A percentile compares a stretch with the other conserved stretches of the same genome.
Conservation (phyloP, 2,113 vertebrate genomes). For the Hiodon tergisus region DNA sequence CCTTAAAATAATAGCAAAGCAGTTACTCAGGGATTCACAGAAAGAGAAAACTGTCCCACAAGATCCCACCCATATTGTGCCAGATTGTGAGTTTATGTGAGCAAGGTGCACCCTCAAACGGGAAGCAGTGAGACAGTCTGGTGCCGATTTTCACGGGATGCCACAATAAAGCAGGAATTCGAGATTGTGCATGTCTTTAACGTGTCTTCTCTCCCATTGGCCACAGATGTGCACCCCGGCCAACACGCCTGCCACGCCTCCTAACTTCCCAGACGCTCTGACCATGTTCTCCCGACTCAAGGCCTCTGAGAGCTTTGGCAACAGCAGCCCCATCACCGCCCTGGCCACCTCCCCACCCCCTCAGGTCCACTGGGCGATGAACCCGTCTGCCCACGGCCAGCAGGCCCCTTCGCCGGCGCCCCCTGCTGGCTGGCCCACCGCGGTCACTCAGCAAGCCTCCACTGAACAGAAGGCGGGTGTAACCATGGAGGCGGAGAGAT, state of each 20-base stretch:
- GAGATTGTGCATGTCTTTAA: background rate
- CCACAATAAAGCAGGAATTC: background rate
- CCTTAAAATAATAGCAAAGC: no score
- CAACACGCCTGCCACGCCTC: constrained; percentile 80
- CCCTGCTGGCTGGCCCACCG: constrained; percentile 61
- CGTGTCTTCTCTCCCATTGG: constrained; percentile 2
- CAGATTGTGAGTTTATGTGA: no score
- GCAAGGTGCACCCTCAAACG: no score
- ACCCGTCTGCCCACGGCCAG: constrained; percentile 50
- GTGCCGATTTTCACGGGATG: no score
- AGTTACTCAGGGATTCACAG: no score
- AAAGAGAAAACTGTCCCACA: no score
- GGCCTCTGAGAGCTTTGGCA: constrained; percentile 66
- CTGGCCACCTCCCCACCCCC: constrained; percentile 64
- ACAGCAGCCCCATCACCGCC: constrained; percentile 61
- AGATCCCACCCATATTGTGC: no score
- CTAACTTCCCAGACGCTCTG: constrained; percentile 78
- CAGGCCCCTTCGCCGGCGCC: constrained; percentile 48
- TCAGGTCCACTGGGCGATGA: constrained; percentile 47
- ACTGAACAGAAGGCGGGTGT: constrained; percentile 66
- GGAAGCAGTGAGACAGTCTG: no score
- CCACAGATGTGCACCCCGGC: constrained; percentile 78
- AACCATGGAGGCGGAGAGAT: constrained; percentile 79
- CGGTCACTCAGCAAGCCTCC: constrained; percentile 61
- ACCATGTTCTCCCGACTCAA: constrained; percentile 81